These are phyloP conservation scores for Lamprotornis superbus DNA, from an alignment of 2,113 vertebrate genomes.

Conservation along the genomic window DNA sequence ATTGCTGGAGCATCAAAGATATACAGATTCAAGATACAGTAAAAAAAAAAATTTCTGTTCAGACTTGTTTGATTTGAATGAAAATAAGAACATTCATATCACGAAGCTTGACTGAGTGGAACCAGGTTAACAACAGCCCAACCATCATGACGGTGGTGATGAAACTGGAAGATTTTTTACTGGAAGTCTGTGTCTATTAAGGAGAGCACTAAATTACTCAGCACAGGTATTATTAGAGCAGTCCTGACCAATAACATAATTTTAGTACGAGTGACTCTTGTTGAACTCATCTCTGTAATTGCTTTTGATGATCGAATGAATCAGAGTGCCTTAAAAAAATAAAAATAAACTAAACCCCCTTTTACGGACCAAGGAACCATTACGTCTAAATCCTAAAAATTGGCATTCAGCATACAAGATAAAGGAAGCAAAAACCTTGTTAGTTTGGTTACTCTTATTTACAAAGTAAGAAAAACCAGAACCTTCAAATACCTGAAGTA, in stretches of 20 bases:
- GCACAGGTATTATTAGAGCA: not conserved
- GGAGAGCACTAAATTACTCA: not conserved
- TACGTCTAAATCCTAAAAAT: not conserved
- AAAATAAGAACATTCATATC: not conserved
- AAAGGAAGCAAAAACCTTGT: not conserved
- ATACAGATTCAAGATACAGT: not conserved
- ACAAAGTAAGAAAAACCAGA: not conserved
- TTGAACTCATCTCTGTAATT: constrained; percentile 5
- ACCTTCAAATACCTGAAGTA: not conserved
- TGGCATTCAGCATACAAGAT: not conserved
- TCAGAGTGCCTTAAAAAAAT: not conserved
- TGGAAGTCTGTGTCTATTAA: not conserved
- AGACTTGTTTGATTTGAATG: not conserved
- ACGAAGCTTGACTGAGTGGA: not conserved
- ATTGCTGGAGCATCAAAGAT: not conserved
- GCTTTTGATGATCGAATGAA: constrained; percentile 5
- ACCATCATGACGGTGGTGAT: not conserved
- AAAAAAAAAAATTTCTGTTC: not conserved
- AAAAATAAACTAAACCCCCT: not conserved
- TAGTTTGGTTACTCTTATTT: not conserved
- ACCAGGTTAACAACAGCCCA: not conserved
- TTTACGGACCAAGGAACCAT: not conserved
- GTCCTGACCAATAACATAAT: not conserved
- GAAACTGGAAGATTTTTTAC: not conserved
- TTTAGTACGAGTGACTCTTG: not conserved